Percentiles rank a stretch among this genome's conserved stretches.
Conservation (phyloP, 2,797 vertebrate genomes). For the Euthynnus affinis region DNA sequence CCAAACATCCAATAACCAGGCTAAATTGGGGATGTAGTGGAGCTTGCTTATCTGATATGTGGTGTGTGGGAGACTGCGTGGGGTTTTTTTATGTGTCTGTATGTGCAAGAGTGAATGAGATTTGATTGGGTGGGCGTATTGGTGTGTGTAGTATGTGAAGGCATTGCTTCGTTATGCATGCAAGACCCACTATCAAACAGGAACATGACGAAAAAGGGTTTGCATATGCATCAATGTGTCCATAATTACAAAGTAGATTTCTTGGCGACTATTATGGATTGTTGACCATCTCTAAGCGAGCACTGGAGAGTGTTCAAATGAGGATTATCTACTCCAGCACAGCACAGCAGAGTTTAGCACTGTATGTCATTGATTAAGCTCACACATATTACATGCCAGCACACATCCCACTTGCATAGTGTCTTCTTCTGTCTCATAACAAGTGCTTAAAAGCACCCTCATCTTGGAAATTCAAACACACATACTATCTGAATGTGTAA, state of each 20-base stretch:
- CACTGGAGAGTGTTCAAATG: conserved; percentile 75
- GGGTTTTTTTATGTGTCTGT: conserved; percentile 55
- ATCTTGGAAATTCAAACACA: conserved; percentile 26
- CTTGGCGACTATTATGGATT: conserved; percentile 72
- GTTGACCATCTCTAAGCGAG: conserved; percentile 77
- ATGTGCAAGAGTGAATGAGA: conserved; percentile 73
- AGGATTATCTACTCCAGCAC: conserved; percentile 81
- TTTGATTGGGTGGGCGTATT: conserved; percentile 80
- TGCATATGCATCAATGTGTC: conserved; percentile 77
- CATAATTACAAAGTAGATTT: conserved; percentile 81
- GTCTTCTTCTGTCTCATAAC: conserved; percentile 43
- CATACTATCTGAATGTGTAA: conserved; percentile 25
- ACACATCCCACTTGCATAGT: conserved; percentile 58
- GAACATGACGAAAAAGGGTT: conserved; percentile 71
- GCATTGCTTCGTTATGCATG: conserved; percentile 71
- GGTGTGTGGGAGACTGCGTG: conserved; percentile 69
- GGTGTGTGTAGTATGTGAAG: conserved; percentile 69
- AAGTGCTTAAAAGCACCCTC: conserved; percentile 47
- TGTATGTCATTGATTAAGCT: conserved; percentile 81
- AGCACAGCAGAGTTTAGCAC: conserved; percentile 75
- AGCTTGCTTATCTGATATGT: conserved; percentile 79
- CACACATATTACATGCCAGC: conserved; percentile 71
- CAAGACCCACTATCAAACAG: conserved; percentile 72
- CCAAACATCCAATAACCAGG: conserved; percentile 79
- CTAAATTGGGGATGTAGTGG: conserved; percentile 70